Evolutionary conservation across 37 sponge, comb jelly and placozoan species (phyloP).

Genomic region (Oopsacas minuta): DNA sequence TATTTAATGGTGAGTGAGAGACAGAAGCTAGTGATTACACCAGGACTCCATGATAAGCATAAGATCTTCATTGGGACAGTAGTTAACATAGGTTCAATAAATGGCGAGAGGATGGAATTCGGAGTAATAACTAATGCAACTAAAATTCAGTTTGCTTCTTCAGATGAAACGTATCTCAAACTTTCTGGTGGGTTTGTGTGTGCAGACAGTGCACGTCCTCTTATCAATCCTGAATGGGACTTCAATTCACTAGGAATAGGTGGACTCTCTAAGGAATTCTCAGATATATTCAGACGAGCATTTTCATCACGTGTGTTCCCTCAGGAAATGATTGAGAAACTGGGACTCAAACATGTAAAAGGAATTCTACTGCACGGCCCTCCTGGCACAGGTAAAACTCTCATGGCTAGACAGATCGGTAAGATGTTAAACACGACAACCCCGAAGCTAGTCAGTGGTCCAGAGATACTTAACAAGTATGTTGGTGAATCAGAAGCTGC

Average conservation of each 20-base stretch:
- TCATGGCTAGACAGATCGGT: constrained; percentile 98
- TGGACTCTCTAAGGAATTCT: constrained; percentile 81
- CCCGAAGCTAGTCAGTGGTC: constrained; percentile 90
- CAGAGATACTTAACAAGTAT: constrained; percentile 93
- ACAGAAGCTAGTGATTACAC: constrained; percentile 9
- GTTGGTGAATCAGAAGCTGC: constrained; percentile 94
- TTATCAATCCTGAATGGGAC: constrained; percentile 96
- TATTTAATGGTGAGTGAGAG: background rate
- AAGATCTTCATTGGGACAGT: constrained; percentile 9
- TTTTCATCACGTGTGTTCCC: constrained; percentile 98
- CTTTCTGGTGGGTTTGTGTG: background rate
- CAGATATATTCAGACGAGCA: constrained; percentile 88
- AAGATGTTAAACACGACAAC: constrained; percentile 93
- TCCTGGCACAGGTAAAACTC: constrained; percentile 90
- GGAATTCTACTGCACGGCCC: constrained; percentile 73
- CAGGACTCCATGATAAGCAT: background rate
- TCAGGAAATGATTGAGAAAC: constrained; percentile 71
- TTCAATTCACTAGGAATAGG: constrained; percentile 95
- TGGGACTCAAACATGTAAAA: constrained; percentile 42
- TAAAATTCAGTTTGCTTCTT: background rate
- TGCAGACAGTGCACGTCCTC: background rate
- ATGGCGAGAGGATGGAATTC: background rate
- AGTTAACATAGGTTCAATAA: background rate
- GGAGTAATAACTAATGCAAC: background rate
- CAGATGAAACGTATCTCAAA: background rate